Percentiles rank a stretch among this genome's conserved stretches.
These are phyloP conservation scores for Drosophila insularis DNA, from an alignment of 1,140 invertebrate species.

Conservation along the genomic window DNA sequence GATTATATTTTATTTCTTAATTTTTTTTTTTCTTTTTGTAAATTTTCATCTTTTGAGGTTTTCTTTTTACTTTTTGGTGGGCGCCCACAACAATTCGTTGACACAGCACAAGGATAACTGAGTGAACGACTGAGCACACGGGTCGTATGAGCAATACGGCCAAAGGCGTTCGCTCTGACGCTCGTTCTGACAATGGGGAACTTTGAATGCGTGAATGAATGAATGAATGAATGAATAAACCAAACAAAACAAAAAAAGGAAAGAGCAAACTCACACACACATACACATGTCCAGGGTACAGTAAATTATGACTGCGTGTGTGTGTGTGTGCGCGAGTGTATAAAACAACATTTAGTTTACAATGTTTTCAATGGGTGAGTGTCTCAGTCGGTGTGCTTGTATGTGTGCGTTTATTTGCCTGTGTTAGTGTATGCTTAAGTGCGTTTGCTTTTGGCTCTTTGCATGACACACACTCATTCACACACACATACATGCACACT, in stretches of 20 bases:
- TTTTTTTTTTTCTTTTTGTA: background rate
- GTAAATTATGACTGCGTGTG: conserved; percentile 58
- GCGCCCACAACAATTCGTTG: conserved; percentile 71
- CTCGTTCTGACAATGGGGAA: conserved; percentile 32
- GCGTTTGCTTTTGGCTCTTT: conserved; percentile 64
- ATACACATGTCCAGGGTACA: conserved; percentile 32
- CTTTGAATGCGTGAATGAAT: conserved; percentile 49
- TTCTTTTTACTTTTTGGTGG: conserved; percentile 1
- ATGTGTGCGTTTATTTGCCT: conserved; percentile 23
- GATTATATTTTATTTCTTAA: background rate
- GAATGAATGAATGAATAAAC: conserved; percentile 56
- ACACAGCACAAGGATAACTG: conserved; percentile 76
- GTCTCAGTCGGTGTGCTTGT: conserved; percentile 10
- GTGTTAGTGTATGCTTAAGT: conserved; percentile 52
- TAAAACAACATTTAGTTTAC: conserved; percentile 75
- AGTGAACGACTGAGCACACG: conserved; percentile 58
- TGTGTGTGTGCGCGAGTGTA: conserved; percentile 41
- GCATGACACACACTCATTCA: conserved; percentile 46
- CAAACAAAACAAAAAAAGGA: conserved; percentile 47
- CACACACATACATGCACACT: background rate
- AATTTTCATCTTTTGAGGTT: background rate
- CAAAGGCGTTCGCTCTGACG: conserved; percentile 54
- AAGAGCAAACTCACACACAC: conserved; percentile 22
- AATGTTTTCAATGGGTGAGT: conserved; percentile 62
- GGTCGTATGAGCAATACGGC: conserved; percentile 73